Conservation (phyloP, 1,140 invertebrate species). For the Calycopis cecrops region DNA sequence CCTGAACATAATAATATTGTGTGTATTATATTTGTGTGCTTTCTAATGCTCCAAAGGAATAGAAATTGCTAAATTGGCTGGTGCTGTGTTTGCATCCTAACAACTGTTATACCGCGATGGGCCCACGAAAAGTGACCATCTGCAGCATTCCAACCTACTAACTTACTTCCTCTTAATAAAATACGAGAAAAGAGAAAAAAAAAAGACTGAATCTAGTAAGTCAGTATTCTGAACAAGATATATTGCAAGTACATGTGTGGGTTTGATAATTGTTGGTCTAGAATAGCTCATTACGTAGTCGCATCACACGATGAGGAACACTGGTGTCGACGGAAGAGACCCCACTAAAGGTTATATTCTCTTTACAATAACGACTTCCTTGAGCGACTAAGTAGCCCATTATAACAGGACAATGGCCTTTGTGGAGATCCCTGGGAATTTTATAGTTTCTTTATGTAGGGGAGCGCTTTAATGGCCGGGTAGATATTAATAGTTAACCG, state of each 20-base stretch:
- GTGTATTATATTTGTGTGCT: too few species aligned
- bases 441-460: constrained; percentile 7
- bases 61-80: too few species aligned
- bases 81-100: too few species aligned
- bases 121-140: too few species aligned
- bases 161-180: too few species aligned
- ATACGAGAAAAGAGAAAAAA: too few species aligned
- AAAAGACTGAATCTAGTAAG: too few species aligned
- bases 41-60: too few species aligned
- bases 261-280: constrained; percentile 7
- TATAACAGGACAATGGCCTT: constrained; percentile 12
- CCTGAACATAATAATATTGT: too few species aligned
- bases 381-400: constrained; percentile 12
- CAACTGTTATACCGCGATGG: too few species aligned
- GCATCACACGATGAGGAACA: not conserved
- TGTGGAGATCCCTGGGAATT: constrained; percentile 10
- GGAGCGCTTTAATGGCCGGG: constrained; percentile 5
- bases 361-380: constrained; percentile 14
- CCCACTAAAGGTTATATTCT: constrained; percentile 9
- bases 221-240: too few species aligned
- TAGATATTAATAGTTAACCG: not conserved
- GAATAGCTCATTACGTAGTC: constrained; percentile 7
- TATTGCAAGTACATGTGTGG: not conserved
- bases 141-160: too few species aligned
- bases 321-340: not conserved